These are phyloP conservation scores for Linhomoeus sp. DNA, from an alignment of 2,888 invertebrate genomes.

Conservation along the genomic window DNA sequence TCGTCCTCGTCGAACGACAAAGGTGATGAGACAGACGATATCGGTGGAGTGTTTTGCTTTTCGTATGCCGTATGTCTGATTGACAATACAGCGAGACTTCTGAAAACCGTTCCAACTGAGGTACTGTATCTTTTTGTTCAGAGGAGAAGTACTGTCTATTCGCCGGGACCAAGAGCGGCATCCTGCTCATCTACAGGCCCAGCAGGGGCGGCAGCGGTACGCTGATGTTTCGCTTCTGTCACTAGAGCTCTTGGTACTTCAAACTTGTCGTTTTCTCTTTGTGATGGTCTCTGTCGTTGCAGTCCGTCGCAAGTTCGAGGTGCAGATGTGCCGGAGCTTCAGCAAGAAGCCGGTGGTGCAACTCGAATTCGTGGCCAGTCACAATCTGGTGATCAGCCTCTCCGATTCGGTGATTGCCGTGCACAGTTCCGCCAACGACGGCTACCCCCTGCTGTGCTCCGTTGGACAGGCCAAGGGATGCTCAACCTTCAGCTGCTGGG, in stretches of 20 bases:
- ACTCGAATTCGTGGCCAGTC: not conserved
- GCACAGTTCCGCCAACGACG: conserved; percentile 57
- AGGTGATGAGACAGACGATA: too few relatives aligned
- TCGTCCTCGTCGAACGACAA: too few relatives aligned
- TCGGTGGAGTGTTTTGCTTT: too few relatives aligned
- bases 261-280: not conserved
- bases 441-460: conserved; percentile 55
- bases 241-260: not conserved
- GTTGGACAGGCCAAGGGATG: conserved; percentile 66
- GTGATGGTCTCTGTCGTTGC: too few relatives aligned
- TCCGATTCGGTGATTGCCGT: conserved; percentile 54
- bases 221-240: not conserved
- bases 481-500: conserved; percentile 49
- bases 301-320: not conserved
- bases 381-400: not conserved
- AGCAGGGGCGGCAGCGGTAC: not conserved
- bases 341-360: not conserved
- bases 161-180: not conserved
- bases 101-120: too few relatives aligned
- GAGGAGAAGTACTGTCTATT: not conserved
- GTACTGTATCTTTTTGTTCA: too few relatives aligned
- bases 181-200: not conserved
- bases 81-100: too few relatives aligned
- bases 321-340: not conserved
- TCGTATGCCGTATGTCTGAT: too few relatives aligned